phyloP scores from a whole-genome alignment of 1,140 invertebrate genomes.

The Zaprionus vittiger region DNA sequence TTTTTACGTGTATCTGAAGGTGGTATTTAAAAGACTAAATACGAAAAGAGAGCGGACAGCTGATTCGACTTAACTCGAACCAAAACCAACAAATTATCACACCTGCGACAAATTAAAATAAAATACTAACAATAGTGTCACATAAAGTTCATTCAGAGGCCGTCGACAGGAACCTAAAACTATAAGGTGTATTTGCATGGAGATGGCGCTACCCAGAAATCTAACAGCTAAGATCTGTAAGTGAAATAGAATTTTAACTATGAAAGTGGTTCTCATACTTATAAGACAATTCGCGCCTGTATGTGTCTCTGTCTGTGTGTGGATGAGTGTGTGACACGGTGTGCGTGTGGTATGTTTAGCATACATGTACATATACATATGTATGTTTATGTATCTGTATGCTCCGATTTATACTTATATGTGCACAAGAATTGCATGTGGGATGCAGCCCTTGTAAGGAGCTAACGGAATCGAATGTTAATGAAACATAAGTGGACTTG shows the following conservation, averaged over 20 bases:
- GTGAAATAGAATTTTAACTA: conserved; percentile 59
- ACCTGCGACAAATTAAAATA: conserved; percentile 69
- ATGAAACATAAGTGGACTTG: not conserved
- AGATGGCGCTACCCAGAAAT: conserved; percentile 73
- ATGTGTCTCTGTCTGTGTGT: not conserved
- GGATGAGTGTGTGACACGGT: conserved; percentile 1
- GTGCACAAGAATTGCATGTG: conserved; percentile 40
- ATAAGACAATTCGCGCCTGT: conserved; percentile 14
- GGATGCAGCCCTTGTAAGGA: conserved; percentile 52
- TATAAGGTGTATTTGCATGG: conserved; percentile 54
- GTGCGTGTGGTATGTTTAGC: conserved; percentile 18
- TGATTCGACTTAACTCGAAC: conserved; percentile 50
- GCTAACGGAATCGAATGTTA: conserved; percentile 14
- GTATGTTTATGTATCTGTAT: not conserved
- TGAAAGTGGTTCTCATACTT: conserved; percentile 55
- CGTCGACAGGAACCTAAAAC: conserved; percentile 20
- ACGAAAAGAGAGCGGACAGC: conserved; percentile 56
- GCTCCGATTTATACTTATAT: conserved; percentile 14
- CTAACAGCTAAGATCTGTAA: conserved; percentile 73
- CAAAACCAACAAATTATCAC: conserved; percentile 57
- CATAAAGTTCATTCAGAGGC: conserved; percentile 3
- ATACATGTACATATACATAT: not conserved
- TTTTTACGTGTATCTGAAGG: conserved; percentile 28
- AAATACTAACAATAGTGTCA: conserved; percentile 52
- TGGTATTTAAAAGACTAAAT: conserved; percentile 13